These are phyloP conservation scores for Andricus quercusramuli DNA, from an alignment of 2,888 invertebrate genomes.

Conservation along the genomic window DNA sequence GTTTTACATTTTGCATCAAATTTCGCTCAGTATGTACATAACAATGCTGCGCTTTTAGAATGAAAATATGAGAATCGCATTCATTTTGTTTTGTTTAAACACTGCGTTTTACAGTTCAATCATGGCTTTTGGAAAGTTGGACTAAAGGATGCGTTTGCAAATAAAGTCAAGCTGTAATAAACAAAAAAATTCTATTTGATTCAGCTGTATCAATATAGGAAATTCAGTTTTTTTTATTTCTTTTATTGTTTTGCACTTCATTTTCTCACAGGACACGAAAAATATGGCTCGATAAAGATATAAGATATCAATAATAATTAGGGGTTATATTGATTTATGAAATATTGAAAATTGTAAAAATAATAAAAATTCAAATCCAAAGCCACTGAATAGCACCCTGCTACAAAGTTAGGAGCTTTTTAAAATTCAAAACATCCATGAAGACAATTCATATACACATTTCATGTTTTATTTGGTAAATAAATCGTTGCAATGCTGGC, in stretches of 20 bases:
- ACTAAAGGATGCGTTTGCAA: not conserved
- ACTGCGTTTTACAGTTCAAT: not conserved
- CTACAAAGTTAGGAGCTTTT: too few species aligned
- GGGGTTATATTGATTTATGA: too few species aligned
- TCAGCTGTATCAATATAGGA: not conserved
- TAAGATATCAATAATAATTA: too few species aligned
- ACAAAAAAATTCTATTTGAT: not conserved
- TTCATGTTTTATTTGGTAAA: not conserved
- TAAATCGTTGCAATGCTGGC: not conserved
- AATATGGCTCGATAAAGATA: too few species aligned
- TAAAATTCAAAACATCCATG: too few species aligned
- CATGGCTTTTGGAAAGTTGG: not conserved
- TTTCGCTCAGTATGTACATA: slow-evolving; percentile 8
- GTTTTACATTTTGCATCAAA: slow-evolving; percentile 2
- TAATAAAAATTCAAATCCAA: not conserved
- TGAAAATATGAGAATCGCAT: not conserved
- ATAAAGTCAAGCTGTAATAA: not conserved
- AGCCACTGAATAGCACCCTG: too few species aligned
- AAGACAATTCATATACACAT: not conserved
- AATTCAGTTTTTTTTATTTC: not conserved
- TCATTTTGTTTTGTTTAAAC: not conserved
- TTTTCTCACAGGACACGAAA: too few species aligned
- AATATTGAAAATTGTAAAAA: too few species aligned
- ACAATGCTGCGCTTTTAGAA: not conserved
- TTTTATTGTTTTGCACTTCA: not conserved